Conservation (phyloP, 2,888 invertebrate species). For the Rhamphomyia laevipes region DNA sequence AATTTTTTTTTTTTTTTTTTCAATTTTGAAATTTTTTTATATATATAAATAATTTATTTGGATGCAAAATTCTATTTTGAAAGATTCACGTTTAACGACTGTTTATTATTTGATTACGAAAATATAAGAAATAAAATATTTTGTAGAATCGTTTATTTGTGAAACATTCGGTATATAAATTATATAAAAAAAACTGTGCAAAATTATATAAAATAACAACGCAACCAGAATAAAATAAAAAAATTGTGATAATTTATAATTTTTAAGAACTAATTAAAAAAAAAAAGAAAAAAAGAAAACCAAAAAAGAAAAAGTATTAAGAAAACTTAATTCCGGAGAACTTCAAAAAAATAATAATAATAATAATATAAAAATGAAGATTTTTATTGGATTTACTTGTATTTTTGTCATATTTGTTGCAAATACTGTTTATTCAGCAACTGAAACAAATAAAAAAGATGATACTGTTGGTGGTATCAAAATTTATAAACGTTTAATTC, state of each 20-base stretch:
- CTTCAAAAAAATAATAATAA: conserved; percentile 4
- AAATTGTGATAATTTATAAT: too few species aligned
- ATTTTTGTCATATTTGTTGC: conserved; percentile 39
- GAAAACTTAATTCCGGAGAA: too few species aligned
- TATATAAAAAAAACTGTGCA: conserved; percentile 1
- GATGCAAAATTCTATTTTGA: neutral
- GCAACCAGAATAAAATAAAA: too few species aligned
- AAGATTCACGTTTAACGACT: too few species aligned
- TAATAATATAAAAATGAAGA: conserved; percentile 3
- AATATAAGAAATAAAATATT: neutral
- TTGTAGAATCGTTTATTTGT: conserved; percentile 7
- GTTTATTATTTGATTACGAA: too few species aligned
- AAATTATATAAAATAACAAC: too few species aligned
- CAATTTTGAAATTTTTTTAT: conserved; percentile 4
- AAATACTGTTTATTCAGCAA: conserved; percentile 35
- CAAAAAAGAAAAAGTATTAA: neutral
- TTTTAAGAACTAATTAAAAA: conserved; percentile 2
- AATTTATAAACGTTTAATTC: conserved; percentile 71
- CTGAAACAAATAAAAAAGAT: conserved; percentile 33
- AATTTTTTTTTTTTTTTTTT: conserved; percentile 7
- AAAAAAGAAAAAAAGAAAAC: conserved; percentile 6
- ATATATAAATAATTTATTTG: too few species aligned
- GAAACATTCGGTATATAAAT: conserved; percentile 1
- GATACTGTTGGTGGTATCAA: conserved; percentile 43
- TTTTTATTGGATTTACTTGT: conserved; percentile 6